Evolutionary conservation across 2,888 invertebrate genomes (phyloP), one percentile per base, ranked within the genome.

Genomic region (Enoplolaimus lenunculus): DNA sequence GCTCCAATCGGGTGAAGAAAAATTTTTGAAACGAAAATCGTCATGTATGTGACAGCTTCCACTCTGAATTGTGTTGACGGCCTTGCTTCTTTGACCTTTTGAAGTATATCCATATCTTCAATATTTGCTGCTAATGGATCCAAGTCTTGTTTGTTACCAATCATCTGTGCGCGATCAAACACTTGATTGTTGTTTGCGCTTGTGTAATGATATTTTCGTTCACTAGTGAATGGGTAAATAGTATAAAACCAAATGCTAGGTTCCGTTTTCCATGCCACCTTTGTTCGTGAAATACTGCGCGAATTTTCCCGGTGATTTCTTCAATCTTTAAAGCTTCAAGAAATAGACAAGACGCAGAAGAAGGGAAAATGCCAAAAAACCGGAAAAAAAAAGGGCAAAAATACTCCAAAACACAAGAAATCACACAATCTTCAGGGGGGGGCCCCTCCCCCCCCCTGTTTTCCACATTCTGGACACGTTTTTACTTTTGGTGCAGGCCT

Each of bases 191-290:
- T 62, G n/a, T 62, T 62, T 7, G 7, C 7, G 31, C 62, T 62
- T 13, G 7, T 29, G 31, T 62, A 62, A 31, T 62, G 28, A 29
- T 62, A 62, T 3, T n/a, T 3, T 31, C 16, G 7, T n/a, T 62
- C 62, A 29, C 28, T 31, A n/a, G 62, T 26, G 28, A n/a, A 16
- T 13, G 62, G 28, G 31, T 62, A 16, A 13, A 29, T 13, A 62
- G 31, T 62, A 62, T 62, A n/a, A 62, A 62, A n/a, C 62, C 62
- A 13, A 62, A 29, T 26, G 62, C 7, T 16, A 62, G 29, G 62
- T 62, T 62, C 62, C 62, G 28, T n/a, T 62, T 62, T 3, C 29
- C 45, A 13, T 45, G 7, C 45, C 45, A 45, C 7, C 45, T 7
- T 21, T 45, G 45, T 7, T 7, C 45, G 7, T 45, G 7, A 45